Evolutionary conservation across 1,140 invertebrate genomes (phyloP).

Genomic region (Camponotus pennsylvanicus): DNA sequence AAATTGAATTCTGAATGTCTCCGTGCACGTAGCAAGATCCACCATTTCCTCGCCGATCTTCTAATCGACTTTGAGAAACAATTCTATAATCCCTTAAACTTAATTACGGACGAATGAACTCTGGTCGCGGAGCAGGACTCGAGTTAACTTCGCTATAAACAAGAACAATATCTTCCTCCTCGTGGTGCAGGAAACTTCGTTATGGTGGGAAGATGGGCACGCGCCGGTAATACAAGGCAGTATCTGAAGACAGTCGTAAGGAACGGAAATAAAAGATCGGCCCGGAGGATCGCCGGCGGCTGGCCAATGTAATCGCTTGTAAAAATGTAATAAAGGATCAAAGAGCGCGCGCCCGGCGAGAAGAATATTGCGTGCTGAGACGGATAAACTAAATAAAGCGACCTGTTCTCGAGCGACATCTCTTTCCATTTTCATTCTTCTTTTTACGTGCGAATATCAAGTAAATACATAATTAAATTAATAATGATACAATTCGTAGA

Average conservation of each 20-base stretch:
- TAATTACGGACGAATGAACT: conserved; percentile 81
- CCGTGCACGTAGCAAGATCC: conserved; percentile 31
- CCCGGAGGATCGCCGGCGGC: conserved; percentile 79
- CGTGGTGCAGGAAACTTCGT: conserved; percentile 77
- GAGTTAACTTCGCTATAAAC: conserved; percentile 82
- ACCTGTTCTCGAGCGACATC: not conserved
- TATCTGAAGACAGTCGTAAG: conserved; percentile 60
- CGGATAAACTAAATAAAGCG: conserved; percentile 11
- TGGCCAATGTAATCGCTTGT: conserved; percentile 83
- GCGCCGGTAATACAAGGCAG: conserved; percentile 16
- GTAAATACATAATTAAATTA: not conserved
- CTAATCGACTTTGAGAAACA: conserved; percentile 84
- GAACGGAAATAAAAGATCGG: conserved; percentile 69
- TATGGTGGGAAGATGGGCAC: conserved; percentile 63
- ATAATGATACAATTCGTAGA: not conserved
- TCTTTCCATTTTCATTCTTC: not conserved
- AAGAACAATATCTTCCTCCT: conserved; percentile 82
- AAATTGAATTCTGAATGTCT: conserved; percentile 16
- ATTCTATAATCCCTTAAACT: conserved; percentile 85
- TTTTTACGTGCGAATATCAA: not conserved
- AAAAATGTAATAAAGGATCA: conserved; percentile 85
- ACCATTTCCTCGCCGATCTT: conserved; percentile 68
- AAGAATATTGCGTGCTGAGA: conserved; percentile 75
- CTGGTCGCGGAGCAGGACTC: conserved; percentile 71
- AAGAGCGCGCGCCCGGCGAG: conserved; percentile 72